Evolutionary conservation across 2,113 vertebrate genomes (phyloP), one percentile per base, ranked within the genome.

Genomic region (Microcebus ravelobensis): DNA sequence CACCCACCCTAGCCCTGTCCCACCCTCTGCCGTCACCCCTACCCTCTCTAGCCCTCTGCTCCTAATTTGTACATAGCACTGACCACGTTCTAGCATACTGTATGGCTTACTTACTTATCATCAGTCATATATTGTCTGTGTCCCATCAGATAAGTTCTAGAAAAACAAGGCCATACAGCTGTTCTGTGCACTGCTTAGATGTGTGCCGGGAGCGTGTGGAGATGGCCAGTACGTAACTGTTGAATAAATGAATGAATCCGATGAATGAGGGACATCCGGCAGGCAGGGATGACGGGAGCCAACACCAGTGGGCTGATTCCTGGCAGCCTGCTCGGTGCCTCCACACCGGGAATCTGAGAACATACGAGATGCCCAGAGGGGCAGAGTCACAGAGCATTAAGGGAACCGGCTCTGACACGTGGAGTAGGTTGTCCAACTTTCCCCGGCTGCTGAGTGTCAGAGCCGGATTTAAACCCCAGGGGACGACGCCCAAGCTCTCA

Each of bases 271-370:
- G 73, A 27, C 73, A 2, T 12, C 21, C 21, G 14, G 34, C 34
- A 25, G 8, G 2, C 82, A 34, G 27, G 42, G 12, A 8, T 10
- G 0, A 0, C 1, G n/a, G 25, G 31, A 25, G 13, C 36, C 14
- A 27, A 45, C 55, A 8, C 13, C 2, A 0, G 21, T 4, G 31
- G 17, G 25, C 11, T 18, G 6, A 23, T 61, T 67, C 63, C 23
- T 6, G 36, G 59, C 14, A 65, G 63, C 45, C n/a, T 63, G 18
- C 59, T 0, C 3, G 68, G 39, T 15, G 65, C 29, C 77, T 73
- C 52, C 34, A 8, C 36, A 29, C 57, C 73, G 57, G 48, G 21
- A 65, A 21, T 34, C 36, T 70, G 61, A 31, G 89, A 52, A 23
- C 21, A 48, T 4, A 27, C 15, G 31, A 31, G 45, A 21, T 45